These are phyloP conservation scores for Athalia rosae DNA, from an alignment of 2,888 invertebrate genomes.

Conservation along the genomic window DNA sequence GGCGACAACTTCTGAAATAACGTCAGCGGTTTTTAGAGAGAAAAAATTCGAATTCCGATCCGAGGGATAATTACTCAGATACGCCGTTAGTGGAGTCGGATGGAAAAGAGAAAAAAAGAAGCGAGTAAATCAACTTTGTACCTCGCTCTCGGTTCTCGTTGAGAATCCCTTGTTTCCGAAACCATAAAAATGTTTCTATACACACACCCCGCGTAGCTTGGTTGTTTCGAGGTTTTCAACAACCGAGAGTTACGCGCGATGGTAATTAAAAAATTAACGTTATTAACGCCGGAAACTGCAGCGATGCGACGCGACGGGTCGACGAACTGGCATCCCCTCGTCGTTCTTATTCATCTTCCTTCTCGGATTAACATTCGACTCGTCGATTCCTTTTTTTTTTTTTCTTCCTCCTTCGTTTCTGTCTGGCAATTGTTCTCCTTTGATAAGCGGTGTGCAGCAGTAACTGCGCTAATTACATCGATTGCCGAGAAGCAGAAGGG, in stretches of 20 bases:
- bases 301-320: conserved; percentile 45
- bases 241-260: conserved; percentile 50
- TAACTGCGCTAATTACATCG: too few relatives aligned
- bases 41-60: conserved; percentile 30
- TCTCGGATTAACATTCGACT: background rate
- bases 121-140: background rate
- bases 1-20: conserved; percentile 25
- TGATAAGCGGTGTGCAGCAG: too few relatives aligned
- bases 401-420: too few relatives aligned
- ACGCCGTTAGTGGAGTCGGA: background rate
- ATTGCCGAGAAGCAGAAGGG: too few relatives aligned
- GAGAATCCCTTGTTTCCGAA: background rate
- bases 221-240: background rate
- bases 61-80: background rate
- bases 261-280: conserved; percentile 66
- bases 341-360: background rate
- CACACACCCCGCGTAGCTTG: too few relatives aligned
- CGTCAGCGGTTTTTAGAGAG: background rate
- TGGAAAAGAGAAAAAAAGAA: background rate
- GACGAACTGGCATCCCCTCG: background rate
- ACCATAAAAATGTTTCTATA: background rate
- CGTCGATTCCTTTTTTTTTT: background rate
- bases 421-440: too few relatives aligned
- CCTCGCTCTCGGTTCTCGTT: background rate
- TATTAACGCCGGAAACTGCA: conserved; percentile 56